Percentiles rank a stretch among this genome's conserved stretches.
These are phyloP conservation scores for Zapornia atra DNA, from an alignment of 2,113 vertebrate species.

Conservation along the genomic window DNA sequence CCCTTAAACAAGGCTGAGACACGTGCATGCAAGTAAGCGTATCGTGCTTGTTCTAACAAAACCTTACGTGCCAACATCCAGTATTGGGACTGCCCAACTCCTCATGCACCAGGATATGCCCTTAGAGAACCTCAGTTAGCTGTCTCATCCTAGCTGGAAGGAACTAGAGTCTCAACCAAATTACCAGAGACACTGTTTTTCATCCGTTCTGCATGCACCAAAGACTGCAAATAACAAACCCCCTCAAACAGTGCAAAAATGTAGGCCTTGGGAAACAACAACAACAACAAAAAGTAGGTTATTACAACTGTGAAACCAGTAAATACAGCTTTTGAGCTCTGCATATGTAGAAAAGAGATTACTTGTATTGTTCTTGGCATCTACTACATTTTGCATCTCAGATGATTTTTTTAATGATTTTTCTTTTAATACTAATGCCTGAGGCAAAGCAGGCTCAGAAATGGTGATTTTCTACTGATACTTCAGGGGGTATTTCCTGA, in stretches of 20 bases:
- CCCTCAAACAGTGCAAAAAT: not conserved
- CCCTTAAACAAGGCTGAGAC: not conserved
- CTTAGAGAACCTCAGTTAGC: not conserved
- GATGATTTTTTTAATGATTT: not conserved
- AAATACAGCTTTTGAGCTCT: not conserved
- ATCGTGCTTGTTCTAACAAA: not conserved
- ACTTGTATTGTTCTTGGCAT: not conserved
- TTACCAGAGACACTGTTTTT: not conserved
- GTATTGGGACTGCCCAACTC: not conserved
- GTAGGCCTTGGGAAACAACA: not conserved
- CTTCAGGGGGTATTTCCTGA: not conserved
- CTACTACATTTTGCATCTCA: not conserved
- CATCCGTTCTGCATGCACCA: fast-evolving
- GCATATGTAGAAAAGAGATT: not conserved
- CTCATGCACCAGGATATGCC: not conserved
- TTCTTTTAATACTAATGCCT: not conserved
- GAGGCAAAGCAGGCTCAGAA: not conserved
- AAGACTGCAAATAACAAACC: not conserved
- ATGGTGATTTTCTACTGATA: not conserved
- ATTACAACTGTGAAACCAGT: not conserved
- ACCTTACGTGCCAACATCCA: not conserved
- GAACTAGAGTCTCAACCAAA: not conserved
- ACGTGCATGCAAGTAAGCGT: not conserved
- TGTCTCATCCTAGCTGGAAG: not conserved
- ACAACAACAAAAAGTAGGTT: not conserved